Evolutionary conservation across 2,113 vertebrate genomes (phyloP), one percentile per base, ranked within the genome.

Genomic region (Nothobranchius kuhntae): DNA sequence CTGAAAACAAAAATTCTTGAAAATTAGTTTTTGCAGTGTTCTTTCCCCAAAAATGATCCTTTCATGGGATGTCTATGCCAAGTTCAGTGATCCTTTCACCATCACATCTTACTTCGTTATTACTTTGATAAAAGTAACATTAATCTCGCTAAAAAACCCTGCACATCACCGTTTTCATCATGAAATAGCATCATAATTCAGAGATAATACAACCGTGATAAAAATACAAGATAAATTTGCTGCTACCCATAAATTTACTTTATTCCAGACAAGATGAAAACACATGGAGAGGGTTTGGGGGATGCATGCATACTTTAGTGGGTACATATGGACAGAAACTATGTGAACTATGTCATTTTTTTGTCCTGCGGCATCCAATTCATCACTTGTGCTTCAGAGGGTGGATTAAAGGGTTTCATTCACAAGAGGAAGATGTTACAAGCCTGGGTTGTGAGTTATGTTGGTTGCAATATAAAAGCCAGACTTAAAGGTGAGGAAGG

Each of bases 401-500:
- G 38, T 30, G 74, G 60, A 68, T 78, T 75, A 68, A 68, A 47
- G 3, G 51, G 59, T 15, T 74, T 84, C 48, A 56, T 73, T 68
- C 61, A 67, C 35, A 56, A 52, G 61, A 75, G 42, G 55, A 76
- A 53, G 71, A 45, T 46, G 3, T 72, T 65, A 45, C 56, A 54
- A 30, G 6, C 64, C 12, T 5, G 12, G 42, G 48, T 57, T 57
- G 45, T 76, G 65, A 85, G 65, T 80, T 82, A 71, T 86, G 73
- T 71, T 84, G 63, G 66, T n/a, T 15, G 7, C 46, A 45, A 52
- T 48, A 73, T 69, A 69, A 73, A 79, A 84, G 50, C 21, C 71
- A 60, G 72, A 70, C 72, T 77, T 83, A 57, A 84, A 83, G 74
- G 58, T 71, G 60, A 76, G 64, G 67, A 45, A 2, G 15, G 68